Evolutionary conservation across 2,113 vertebrate species (phyloP).

Genomic region (Pachyramphus minor): DNA sequence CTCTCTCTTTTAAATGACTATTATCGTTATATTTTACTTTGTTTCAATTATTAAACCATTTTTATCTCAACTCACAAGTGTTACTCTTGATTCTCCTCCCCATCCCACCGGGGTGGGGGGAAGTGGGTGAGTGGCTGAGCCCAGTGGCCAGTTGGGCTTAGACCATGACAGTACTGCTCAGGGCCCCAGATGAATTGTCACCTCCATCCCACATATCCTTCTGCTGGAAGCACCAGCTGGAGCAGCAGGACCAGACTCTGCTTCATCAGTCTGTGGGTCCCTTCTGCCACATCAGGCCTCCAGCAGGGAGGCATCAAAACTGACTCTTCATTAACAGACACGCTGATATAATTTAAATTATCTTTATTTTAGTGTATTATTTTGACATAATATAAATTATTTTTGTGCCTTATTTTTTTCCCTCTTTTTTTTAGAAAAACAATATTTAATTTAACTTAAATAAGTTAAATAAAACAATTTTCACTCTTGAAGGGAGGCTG

Average conservation of each 20-base stretch:
- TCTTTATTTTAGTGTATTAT: background rate
- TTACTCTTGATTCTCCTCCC: background rate
- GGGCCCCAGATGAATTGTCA: background rate
- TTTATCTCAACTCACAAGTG: background rate
- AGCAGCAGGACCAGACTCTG: background rate
- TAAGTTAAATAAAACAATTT: slow-evolving; percentile 37
- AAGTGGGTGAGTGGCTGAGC: background rate
- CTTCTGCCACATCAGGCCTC: background rate
- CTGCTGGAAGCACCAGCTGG: background rate
- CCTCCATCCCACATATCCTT: background rate
- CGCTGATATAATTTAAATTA: rapidly evolving
- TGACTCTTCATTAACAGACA: background rate
- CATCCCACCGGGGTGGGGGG: background rate
- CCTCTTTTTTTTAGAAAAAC: background rate
- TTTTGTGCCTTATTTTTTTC: background rate
- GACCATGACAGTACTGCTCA: background rate
- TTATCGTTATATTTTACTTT: background rate
- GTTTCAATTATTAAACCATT: background rate
- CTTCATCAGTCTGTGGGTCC: background rate
- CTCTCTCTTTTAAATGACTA: background rate
- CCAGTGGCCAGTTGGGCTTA: background rate
- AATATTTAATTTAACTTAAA: slow-evolving; percentile 1
- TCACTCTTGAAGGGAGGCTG: rapidly evolving
- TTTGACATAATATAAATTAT: background rate
- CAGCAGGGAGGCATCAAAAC: background rate